A percentile compares a stretch with the other conserved stretches of the same genome.
These are phyloP conservation scores for Nowickia ferox DNA, from an alignment of 2,888 invertebrate genomes.

Conservation along the genomic window DNA sequence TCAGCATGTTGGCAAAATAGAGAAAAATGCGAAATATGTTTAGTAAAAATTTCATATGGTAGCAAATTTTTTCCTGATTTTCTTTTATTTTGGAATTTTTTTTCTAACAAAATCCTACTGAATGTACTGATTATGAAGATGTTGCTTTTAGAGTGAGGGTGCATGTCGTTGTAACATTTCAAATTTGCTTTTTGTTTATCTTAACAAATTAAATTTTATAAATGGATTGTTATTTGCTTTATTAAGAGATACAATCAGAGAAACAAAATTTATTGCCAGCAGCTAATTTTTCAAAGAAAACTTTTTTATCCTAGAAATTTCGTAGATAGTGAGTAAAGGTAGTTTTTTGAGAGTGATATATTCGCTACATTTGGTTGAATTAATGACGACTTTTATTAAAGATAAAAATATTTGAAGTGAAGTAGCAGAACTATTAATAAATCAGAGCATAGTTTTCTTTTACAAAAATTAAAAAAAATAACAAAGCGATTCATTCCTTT, in stretches of 20 bases:
- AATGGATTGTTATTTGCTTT: conserved; percentile 26
- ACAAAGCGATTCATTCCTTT: too few species aligned
- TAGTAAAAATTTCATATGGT: conserved; percentile 31
- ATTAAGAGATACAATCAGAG: neutral
- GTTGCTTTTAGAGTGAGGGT: conserved; percentile 9
- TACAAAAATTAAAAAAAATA: too few species aligned
- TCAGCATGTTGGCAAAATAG: conserved; percentile 9
- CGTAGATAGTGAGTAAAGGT: too few species aligned
- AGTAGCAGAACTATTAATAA: too few species aligned
- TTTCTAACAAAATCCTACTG: neutral
- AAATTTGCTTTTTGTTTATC: conserved; percentile 28
- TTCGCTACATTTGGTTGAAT: too few species aligned
- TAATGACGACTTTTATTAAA: too few species aligned
- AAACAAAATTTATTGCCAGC: neutral
- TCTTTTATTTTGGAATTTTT: neutral
- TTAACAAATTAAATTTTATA: conserved; percentile 33
- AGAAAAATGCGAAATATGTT: neutral
- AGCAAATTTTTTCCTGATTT: conserved; percentile 30
- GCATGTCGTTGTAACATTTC: neutral
- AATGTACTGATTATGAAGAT: conserved; percentile 3
- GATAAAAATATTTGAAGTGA: too few species aligned
- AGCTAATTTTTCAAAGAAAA: neutral
- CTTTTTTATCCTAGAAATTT: neutral
- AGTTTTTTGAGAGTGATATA: too few species aligned
- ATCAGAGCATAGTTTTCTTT: too few species aligned